Evolutionary conservation across 2,113 vertebrate genomes (phyloP).

Genomic region (Onychostruthus taczanowskii): DNA sequence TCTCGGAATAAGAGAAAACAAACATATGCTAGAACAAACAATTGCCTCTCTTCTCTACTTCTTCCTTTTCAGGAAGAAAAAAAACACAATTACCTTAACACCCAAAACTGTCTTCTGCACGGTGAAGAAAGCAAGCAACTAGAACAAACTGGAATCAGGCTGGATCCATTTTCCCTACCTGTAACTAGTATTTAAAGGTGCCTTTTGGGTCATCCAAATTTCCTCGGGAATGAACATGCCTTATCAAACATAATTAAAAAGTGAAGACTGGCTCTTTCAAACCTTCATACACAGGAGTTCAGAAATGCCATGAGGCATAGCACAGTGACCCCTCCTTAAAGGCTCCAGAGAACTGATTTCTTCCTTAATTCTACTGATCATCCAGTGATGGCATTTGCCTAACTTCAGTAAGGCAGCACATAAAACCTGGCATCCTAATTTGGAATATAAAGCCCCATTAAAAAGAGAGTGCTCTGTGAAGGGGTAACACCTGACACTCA

Average conservation of each 20-base stretch:
- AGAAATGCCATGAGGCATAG: not conserved
- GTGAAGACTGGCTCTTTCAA: not conserved
- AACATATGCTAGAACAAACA: not conserved
- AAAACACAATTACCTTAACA: not conserved
- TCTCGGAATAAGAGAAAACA: not conserved
- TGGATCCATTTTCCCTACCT: not conserved
- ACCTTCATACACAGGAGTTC: not conserved
- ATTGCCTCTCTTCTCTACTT: not conserved
- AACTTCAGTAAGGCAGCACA: not conserved
- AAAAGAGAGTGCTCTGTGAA: fast-evolving
- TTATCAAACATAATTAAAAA: not conserved
- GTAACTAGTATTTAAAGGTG: not conserved
- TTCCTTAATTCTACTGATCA: not conserved
- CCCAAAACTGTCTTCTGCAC: not conserved
- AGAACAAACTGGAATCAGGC: not conserved
- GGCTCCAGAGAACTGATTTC: not conserved
- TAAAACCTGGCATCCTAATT: not conserved
- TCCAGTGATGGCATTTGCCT: not conserved
- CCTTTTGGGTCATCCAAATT: not conserved
- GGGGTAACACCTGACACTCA: not conserved
- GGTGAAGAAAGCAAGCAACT: not conserved
- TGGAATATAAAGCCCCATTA: not conserved
- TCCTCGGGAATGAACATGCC: not conserved
- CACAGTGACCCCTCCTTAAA: not conserved
- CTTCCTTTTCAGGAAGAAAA: conserved; percentile 31